These are phyloP conservation scores for Lycocorax pyrrhopterus DNA, from an alignment of 2,113 vertebrate species.

Conservation along the genomic window DNA sequence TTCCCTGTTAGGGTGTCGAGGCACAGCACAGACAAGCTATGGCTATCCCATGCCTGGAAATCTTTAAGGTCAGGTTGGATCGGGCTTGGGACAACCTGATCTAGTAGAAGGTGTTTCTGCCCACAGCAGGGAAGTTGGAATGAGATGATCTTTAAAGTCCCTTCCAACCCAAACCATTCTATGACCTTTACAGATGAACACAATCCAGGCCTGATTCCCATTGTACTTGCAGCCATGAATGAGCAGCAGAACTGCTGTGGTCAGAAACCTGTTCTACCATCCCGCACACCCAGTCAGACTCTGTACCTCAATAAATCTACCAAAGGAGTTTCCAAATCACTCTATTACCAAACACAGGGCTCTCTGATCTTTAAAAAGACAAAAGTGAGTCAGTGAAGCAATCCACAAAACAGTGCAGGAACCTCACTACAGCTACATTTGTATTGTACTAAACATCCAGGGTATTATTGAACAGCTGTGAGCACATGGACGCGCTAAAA, in stretches of 20 bases:
- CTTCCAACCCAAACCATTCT: not conserved
- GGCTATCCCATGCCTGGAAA: not conserved
- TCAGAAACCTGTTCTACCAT: not conserved
- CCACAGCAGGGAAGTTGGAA: not conserved
- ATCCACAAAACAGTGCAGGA: not conserved
- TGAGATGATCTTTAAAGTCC: not conserved
- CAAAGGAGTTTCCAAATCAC: not conserved
- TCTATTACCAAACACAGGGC: not conserved
- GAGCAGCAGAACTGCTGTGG: not conserved
- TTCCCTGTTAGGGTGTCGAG: not conserved
- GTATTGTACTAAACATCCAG: not conserved
- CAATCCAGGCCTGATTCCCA: not conserved
- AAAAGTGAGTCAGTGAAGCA: not conserved
- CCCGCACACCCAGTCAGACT: rapidly evolving
- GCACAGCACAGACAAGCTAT: not conserved
- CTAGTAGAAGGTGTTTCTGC: not conserved
- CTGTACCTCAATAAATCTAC: not conserved
- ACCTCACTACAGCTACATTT: not conserved
- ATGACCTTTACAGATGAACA: not conserved
- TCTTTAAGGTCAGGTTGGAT: not conserved
- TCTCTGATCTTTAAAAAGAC: not conserved
- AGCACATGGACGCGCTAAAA: not conserved
- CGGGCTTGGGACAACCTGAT: not conserved
- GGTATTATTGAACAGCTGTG: not conserved
- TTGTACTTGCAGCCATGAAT: not conserved